phyloP scores from a whole-genome alignment of 2,797 vertebrate genomes.

The Arremon aurantiirostris region DNA sequence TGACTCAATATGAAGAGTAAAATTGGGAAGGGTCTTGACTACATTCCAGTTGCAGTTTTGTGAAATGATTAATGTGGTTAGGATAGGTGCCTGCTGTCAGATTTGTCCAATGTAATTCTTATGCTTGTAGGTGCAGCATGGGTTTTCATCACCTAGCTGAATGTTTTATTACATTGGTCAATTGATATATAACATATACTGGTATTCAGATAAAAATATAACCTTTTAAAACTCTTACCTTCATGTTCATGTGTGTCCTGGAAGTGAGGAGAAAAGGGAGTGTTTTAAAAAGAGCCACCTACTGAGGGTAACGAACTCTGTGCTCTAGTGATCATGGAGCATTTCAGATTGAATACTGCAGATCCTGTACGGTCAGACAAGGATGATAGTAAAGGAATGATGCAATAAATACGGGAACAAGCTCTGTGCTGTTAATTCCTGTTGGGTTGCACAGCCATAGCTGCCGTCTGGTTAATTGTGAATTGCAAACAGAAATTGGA shows the following conservation, averaged over 20 bases:
- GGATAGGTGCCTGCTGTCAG: not conserved
- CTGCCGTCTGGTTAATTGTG: not conserved
- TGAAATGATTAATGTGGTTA: not conserved
- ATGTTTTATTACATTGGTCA: not conserved
- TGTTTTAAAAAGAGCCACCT: not conserved
- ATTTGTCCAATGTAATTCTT: not conserved
- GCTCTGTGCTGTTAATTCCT: not conserved
- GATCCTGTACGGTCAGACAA: not conserved
- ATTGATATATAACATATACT: not conserved
- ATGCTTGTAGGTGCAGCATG: accelerated
- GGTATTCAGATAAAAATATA: not conserved
- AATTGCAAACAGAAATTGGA: not conserved
- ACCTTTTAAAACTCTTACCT: not conserved
- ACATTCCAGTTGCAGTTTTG: not conserved
- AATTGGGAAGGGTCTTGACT: not conserved
- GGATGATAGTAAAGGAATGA: not conserved
- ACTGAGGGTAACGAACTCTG: not conserved
- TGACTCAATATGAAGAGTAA: accelerated
- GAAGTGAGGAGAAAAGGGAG: not conserved
- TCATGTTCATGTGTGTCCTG: not conserved
- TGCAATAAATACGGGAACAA: not conserved
- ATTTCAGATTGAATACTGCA: not conserved
- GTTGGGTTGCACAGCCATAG: not conserved
- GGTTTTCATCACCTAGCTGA: not conserved
- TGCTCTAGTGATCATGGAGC: not conserved